These are phyloP conservation scores for Enteromius treurensis DNA, from an alignment of 2,797 vertebrate genomes.

Conservation along the genomic window DNA sequence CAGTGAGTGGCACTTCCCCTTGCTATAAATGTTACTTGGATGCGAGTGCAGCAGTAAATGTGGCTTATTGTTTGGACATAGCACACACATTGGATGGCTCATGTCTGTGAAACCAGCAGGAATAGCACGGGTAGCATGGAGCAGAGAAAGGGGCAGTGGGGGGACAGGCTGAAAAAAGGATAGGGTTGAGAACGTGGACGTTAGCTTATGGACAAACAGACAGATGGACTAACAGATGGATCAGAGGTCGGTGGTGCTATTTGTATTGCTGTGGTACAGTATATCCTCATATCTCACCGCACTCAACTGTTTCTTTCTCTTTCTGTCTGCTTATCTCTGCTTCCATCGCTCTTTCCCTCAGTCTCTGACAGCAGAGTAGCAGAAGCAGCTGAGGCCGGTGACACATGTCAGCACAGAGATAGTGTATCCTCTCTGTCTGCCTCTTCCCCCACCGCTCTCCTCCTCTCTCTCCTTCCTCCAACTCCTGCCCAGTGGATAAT, in stretches of 20 bases:
- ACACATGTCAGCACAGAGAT: slow-evolving; percentile 73
- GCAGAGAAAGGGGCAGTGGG: not conserved
- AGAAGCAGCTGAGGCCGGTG: slow-evolving; percentile 68
- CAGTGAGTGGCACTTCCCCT: not conserved
- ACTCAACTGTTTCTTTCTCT: slow-evolving; percentile 44
- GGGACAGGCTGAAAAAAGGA: not conserved
- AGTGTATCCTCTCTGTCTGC: slow-evolving; percentile 60
- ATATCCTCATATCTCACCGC: slow-evolving; percentile 22
- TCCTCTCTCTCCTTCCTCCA: slow-evolving; percentile 55
- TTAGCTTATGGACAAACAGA: slow-evolving; percentile 5
- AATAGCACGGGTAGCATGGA: slow-evolving; percentile 2
- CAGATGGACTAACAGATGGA: slow-evolving; percentile 31
- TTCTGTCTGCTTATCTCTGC: slow-evolving; percentile 48
- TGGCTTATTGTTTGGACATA: slow-evolving; percentile 9
- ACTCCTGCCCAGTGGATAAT: slow-evolving; percentile 39
- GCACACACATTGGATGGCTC: not conserved
- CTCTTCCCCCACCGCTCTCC: slow-evolving; percentile 46
- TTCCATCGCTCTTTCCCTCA: slow-evolving; percentile 52
- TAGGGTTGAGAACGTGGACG: not conserved
- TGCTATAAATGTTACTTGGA: not conserved
- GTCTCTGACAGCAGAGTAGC: slow-evolving; percentile 62
- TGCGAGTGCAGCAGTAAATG: slow-evolving; percentile 21
- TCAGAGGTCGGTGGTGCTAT: slow-evolving; percentile 65
- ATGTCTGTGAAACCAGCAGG: slow-evolving; percentile 15
- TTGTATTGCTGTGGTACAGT: slow-evolving; percentile 62